Conservation (phyloP, 1,140 invertebrate species). For the Idris sp. region DNA sequence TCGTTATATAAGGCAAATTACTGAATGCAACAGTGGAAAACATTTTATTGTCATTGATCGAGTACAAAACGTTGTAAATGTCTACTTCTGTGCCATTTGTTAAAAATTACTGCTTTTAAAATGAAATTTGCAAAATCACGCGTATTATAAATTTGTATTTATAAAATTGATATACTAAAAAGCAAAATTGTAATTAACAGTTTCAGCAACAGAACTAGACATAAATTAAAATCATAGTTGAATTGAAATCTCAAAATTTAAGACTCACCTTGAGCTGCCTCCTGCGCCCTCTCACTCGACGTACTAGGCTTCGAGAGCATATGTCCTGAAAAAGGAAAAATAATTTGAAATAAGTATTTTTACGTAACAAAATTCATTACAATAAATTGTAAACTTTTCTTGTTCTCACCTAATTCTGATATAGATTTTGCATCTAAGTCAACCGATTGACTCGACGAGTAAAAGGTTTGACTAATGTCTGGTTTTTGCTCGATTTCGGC, state of each 20-base stretch:
- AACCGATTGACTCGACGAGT: slow-evolving; percentile 73
- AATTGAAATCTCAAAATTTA: slow-evolving; percentile 28
- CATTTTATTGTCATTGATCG: slow-evolving; percentile 16
- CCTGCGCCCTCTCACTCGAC: slow-evolving; percentile 76
- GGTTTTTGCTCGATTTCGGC: slow-evolving; percentile 73
- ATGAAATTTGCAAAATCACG: background rate
- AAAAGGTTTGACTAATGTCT: slow-evolving; percentile 77
- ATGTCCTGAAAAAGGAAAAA: too few relatives aligned
- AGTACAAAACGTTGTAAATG: slow-evolving; percentile 55
- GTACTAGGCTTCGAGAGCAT: slow-evolving; percentile 77
- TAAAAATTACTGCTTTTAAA: slow-evolving; percentile 1
- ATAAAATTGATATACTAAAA: background rate
- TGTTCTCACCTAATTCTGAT: slow-evolving; percentile 73
- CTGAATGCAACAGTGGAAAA: slow-evolving; percentile 18
- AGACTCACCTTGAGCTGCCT: slow-evolving; percentile 77
- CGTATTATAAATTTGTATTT: slow-evolving; percentile 4
- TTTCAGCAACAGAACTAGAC: slow-evolving; percentile 60
- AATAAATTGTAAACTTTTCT: too few relatives aligned
- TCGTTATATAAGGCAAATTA: too few relatives aligned
- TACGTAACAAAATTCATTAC: too few relatives aligned
- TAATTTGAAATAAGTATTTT: background rate
- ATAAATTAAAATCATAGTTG: slow-evolving; percentile 44
- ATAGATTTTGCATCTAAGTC: slow-evolving; percentile 73
- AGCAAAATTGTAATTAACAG: slow-evolving; percentile 5
- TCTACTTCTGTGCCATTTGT: slow-evolving; percentile 57